Evolutionary conservation across 2,113 vertebrate species (phyloP), one percentile per base, ranked within the genome.

Genomic region (Aphyosemion australe): DNA sequence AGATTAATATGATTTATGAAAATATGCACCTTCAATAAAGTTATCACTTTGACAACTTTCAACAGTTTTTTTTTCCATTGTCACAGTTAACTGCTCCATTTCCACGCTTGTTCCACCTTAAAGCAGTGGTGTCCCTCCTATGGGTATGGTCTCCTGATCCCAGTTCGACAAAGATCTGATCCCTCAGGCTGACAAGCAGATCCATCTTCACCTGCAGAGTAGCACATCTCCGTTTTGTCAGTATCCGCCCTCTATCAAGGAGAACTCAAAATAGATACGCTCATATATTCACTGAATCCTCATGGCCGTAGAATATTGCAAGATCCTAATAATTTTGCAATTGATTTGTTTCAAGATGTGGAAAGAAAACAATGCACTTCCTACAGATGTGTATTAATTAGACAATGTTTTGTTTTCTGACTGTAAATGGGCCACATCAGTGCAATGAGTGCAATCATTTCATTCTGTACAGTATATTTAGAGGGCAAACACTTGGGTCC

Each of bases 121-220:
- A 68, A 78, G 48, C 80, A 65, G 42, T 42, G 55, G 52, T 79
- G 76, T 87, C 74, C 79, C 75, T 79, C 69, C 80, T 82, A 49
- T 61, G 76, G 72, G 84, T 62, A 20, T 79, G 56, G 72, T 81
- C 80, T 76, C 82, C 66, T 66, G 72, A 72, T 85, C 86, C 79
- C 84, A 67, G 62, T 64, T 50, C 77, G 85, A 90, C 87, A 90
- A 81, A 75, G 80, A 90, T 86, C 74, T 88, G 84, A 89, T 89
- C 84, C 75, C 73, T 57, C 41, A 50, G 76, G 81, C 79, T 90
- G 90, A 92, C 88, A 85, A 84, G 81, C 78, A 75, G 79, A 91
- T 93, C 84, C 76, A 87, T 92, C 90, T 85, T 88, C 65, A 84
- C 83, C 84, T 84, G 82, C 59, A 70, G 62, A 62, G 68, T 66